Conservation (phyloP, 2,797 vertebrate genomes). For the Benthosema pterotum region DNA sequence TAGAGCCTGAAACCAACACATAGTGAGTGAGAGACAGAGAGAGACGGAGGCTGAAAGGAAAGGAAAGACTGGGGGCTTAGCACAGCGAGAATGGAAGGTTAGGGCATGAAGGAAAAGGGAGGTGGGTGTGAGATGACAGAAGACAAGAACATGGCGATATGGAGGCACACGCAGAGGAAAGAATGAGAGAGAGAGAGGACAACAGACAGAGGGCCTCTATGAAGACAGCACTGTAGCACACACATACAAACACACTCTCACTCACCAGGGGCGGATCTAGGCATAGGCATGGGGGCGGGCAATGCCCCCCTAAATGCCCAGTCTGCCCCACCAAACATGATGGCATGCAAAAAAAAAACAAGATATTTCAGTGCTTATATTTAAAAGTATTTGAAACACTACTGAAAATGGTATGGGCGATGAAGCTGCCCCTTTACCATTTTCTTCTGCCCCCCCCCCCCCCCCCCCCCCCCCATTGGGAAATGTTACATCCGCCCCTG, state of each 20-base stretch:
- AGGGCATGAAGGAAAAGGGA: neutral
- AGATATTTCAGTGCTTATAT: too few species aligned
- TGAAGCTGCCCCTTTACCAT: too few species aligned
- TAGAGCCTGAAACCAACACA: neutral
- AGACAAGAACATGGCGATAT: neutral
- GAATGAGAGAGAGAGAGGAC: constrained; percentile 29
- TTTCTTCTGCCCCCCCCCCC: too few species aligned
- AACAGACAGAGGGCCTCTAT: constrained; percentile 14
- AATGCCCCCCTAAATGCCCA: too few species aligned
- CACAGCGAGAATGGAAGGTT: neutral
- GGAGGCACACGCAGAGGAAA: neutral
- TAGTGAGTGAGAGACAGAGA: neutral
- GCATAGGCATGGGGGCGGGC: too few species aligned
- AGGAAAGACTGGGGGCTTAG: constrained; percentile 1
- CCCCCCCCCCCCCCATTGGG: too few species aligned
- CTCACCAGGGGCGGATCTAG: too few species aligned
- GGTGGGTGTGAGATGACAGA: neutral
- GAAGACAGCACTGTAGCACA: constrained; percentile 38
- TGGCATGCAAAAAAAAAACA: too few species aligned
- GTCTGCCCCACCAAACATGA: too few species aligned
- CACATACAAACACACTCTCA: constrained; percentile 46
- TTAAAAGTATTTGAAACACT: too few species aligned
- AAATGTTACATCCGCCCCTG: too few species aligned
- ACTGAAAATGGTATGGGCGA: too few species aligned
- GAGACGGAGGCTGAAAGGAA: neutral